Percentiles rank a stretch among this genome's conserved stretches.
Conservation (phyloP, 2,797 vertebrate species). For the Lacerta viridis region DNA sequence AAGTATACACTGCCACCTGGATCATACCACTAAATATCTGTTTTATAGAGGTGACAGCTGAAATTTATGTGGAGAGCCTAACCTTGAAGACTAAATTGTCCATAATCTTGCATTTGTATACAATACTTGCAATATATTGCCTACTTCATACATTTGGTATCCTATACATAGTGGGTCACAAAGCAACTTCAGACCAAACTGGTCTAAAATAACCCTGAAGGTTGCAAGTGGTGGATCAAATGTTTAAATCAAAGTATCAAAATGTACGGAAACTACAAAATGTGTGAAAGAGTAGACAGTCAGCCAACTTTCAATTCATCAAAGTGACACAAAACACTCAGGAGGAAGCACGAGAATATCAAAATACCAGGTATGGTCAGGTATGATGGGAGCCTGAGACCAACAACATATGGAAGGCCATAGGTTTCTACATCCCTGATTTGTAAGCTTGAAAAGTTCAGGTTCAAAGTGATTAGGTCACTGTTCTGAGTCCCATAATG, state of each 20-base stretch:
- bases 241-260: not conserved
- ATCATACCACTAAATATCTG: not conserved
- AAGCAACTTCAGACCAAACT: not conserved
- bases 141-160: not conserved
- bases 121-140: not conserved
- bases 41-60: not conserved
- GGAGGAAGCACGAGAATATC: not conserved
- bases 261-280: not conserved
- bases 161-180: not conserved
- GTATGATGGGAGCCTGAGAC: too few relatives aligned
- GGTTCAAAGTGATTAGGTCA: too few relatives aligned
- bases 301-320: not conserved
- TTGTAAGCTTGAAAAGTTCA: too few relatives aligned
- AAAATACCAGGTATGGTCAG: not conserved
- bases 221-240: not conserved
- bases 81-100: not conserved
- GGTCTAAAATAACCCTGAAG: not conserved
- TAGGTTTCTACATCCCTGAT: too few relatives aligned
- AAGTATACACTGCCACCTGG: rapidly evolving
- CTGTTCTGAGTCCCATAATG: too few relatives aligned
- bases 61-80: not conserved
- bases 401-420: too few relatives aligned
- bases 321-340: not conserved
- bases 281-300: not conserved
- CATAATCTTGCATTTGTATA: not conserved